Evolutionary conservation across 2,888 invertebrate genomes (phyloP).

Genomic region (Rhopalosiphum nymphaeae): DNA sequence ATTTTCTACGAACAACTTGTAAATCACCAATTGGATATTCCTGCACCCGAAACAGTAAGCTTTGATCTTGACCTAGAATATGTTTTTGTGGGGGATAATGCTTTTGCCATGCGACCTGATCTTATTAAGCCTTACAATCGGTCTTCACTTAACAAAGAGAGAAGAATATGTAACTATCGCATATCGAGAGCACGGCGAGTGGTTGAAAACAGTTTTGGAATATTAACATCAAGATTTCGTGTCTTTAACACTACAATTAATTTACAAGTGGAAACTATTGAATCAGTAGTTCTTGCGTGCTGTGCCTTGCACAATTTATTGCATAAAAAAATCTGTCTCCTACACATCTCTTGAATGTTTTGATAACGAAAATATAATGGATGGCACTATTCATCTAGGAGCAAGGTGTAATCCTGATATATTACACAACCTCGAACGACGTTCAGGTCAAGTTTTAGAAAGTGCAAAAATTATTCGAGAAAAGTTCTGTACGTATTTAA

Average conservation of each 20-base stretch:
- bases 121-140: slow-evolving; percentile 55
- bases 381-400: slow-evolving; percentile 46
- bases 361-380: slow-evolving; percentile 41
- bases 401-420: slow-evolving; percentile 38
- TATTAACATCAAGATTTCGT: slow-evolving; percentile 62
- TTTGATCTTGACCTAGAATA: slow-evolving; percentile 28
- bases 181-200: slow-evolving; percentile 50
- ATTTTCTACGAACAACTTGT: slow-evolving; percentile 64
- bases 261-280: slow-evolving; percentile 43
- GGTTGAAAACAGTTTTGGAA: slow-evolving; percentile 64
- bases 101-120: slow-evolving; percentile 44
- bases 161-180: slow-evolving; percentile 62
- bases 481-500: slow-evolving; percentile 50
- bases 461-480: slow-evolving; percentile 50
- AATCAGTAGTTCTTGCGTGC: slow-evolving; percentile 50
- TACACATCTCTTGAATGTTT: slow-evolving; percentile 47
- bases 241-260: slow-evolving; percentile 58
- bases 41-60: slow-evolving; percentile 27
- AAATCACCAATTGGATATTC: slow-evolving; percentile 45
- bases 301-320: slow-evolving; percentile 51
- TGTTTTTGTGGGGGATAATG: slow-evolving; percentile 63
- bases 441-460: slow-evolving; percentile 44
- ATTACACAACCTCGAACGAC: slow-evolving; percentile 31
- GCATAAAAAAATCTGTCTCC: slow-evolving; percentile 33
- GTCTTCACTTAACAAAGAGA: slow-evolving; percentile 13